Evolutionary conservation across 2,113 vertebrate species (phyloP), one percentile per base, ranked within the genome.

Genomic region (Craseonycteris thonglongyai): DNA sequence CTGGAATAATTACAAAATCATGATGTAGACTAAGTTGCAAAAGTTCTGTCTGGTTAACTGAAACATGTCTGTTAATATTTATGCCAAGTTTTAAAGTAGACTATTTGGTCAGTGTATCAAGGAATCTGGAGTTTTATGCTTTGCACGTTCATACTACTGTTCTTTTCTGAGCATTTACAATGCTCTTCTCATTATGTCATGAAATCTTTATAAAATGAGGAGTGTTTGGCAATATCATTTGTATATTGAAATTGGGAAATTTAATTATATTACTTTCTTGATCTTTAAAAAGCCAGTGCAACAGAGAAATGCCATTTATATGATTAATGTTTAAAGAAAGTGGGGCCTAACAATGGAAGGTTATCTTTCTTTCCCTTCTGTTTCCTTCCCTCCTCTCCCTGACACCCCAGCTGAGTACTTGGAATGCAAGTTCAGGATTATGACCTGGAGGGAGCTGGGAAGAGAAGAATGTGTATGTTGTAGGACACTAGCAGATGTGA

Each of bases 371-470:
- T 54, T 51, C 42, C 40, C 16, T 47, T 75, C 26, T 30, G 6
- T 90, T 81, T 51, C 19, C 63, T 66, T 85, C 42, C 6, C 22
- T 69, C 42, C 68, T 33, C 19, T 68, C 19, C n/a, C 0, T 30
- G 5, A 22, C 6, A 51, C 1, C 6, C 18, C 56, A 45, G 5
- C 5, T n/a, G 38, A 88, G 7, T 4, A 19, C 13, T 38, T 75
- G 15, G n/a, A 75, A 40, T 33, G 6, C 35, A 90, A 63, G 45
- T 38, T 85, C 30, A 82, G 54, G 69, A 59, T 82, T 38, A 81
- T 19, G 13, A 38, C 1, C 4, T 4, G 0, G 45, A 63, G 24
- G 8, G 0, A 18, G 11, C 42, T 33, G 7, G 5, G 18, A 58
- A 80, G 15, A 24, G 30, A 51, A 86, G 8, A 66, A 30, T 78